Conservation (phyloP, 2,888 invertebrate species). For the Coenonympha arcania region DNA sequence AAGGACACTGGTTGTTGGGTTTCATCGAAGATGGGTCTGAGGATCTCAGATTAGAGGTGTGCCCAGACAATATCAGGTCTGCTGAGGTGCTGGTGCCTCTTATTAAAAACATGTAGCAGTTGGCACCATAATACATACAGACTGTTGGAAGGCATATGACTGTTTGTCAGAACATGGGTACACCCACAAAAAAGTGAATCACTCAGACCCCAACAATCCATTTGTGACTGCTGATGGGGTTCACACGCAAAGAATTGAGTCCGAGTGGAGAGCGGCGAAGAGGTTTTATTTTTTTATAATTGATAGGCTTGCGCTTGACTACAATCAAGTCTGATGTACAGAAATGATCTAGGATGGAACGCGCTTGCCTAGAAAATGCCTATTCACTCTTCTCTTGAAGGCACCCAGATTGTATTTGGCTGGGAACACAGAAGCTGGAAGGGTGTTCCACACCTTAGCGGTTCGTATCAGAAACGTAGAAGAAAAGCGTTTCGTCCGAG, state of each 20-base stretch:
- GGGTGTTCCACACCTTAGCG: too few species aligned
- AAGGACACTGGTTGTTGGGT: conserved; percentile 27
- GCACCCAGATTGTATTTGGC: too few species aligned
- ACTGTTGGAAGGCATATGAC: conserved; percentile 24
- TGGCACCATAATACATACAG: neutral
- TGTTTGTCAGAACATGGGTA: conserved; percentile 18
- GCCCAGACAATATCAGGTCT: conserved; percentile 17
- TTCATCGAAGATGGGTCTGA: conserved; percentile 19
- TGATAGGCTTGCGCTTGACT: too few species aligned
- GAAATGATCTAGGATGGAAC: too few species aligned
- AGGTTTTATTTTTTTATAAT: too few species aligned
- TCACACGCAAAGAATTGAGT: conserved; percentile 24
- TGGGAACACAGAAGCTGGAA: too few species aligned
- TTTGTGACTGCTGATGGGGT: conserved; percentile 23
- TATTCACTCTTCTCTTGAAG: too few species aligned
- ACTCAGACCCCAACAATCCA: conserved; percentile 19
- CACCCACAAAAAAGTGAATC: conserved; percentile 22
- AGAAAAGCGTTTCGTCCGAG: too few species aligned
- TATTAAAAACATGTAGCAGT: conserved; percentile 25
- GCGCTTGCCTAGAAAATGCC: too few species aligned
- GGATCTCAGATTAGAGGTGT: neutral
- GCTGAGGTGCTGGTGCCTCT: conserved; percentile 24
- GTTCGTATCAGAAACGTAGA: too few species aligned
- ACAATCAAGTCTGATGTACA: too few species aligned
- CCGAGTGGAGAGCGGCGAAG: conserved; percentile 19